Conservation (phyloP, 2,797 vertebrate genomes). For the Chromis chromis region DNA sequence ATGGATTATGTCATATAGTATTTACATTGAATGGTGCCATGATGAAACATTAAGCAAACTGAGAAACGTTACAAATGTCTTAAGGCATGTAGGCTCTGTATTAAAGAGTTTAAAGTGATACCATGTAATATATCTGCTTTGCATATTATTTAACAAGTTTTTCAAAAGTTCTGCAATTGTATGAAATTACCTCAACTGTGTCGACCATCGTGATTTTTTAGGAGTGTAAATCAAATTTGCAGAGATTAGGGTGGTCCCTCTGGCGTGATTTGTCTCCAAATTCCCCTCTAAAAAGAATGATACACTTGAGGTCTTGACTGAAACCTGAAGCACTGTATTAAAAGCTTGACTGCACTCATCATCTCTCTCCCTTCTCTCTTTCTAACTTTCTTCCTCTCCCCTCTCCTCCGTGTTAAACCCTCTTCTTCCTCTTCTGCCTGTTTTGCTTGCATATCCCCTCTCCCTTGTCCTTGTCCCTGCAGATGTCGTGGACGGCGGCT, state of each 20-base stretch:
- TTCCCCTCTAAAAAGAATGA: conserved; percentile 7
- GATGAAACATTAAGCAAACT: neutral
- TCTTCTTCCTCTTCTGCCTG: conserved; percentile 50
- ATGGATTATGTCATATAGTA: neutral
- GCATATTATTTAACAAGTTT: neutral
- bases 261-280: neutral
- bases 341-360: conserved; percentile 52
- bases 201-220: conserved; percentile 21
- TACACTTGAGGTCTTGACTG: conserved; percentile 42
- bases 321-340: conserved; percentile 40
- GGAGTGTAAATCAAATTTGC: conserved; percentile 17
- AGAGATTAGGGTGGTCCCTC: neutral
- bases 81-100: neutral
- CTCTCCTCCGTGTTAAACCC: conserved; percentile 50
- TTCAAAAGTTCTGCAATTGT: conserved; percentile 17
- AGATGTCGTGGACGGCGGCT: conserved; percentile 81
- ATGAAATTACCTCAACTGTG: conserved; percentile 57
- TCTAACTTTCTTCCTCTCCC: conserved; percentile 61
- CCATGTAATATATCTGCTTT: conserved; percentile 4
- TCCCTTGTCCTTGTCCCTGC: conserved; percentile 54
- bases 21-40: neutral
- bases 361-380: conserved; percentile 56
- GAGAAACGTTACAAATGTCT: neutral
- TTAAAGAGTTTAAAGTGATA: neutral
- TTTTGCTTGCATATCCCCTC: conserved; percentile 48